Base-by-base conservation (phyloP, 2,797 vertebrate species). In the Cirrhinus mrigala region DNA sequence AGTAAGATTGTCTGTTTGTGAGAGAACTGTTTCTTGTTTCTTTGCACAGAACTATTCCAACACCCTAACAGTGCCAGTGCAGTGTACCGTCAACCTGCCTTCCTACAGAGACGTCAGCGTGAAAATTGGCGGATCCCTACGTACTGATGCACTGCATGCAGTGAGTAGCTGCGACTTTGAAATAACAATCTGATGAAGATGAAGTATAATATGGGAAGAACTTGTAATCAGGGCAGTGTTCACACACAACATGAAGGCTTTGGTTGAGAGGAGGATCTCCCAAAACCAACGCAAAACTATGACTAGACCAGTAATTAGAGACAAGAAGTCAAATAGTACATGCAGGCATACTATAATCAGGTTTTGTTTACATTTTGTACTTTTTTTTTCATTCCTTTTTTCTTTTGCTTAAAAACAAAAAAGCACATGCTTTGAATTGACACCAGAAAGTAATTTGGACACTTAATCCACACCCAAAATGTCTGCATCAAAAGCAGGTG, bases 41-140 rank as follows among this genome's bases (percentile, higher is more conserved):
- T 90, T 68, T 80, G 22, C 69, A 69, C 94, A 99, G 98, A 98
- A 99, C 91, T 96, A 94, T 87, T 97, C 96, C 91, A 98, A 98
- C 92, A 96, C 97, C 0, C 93, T 98, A 0, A 91, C 94, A 0
- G 85, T 98, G 76, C 96, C 97, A 4, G 95, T 99, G 78, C 94
- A 95, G 66, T 99, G 98, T 91, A 92, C 89, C 0, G 89, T 98
- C 92, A 95, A 88, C n/a, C 79, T 99, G 87, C 95, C 94, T 11
- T 94, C 97, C 87, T 94, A 92, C 70, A 95, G 95, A 92, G 97
- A 97, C 44, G 91, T 95, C 71, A 85, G 73, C 20, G 91, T 98
- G 75, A 93, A 92, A 82, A 90, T 99, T 84, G 82, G 86, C 10
- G 98, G 98, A 52, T 91, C 92, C 0, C 94, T 99, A 1, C 96